Conservation (phyloP, 2,797 vertebrate species). For the Phataginus tetradactyla region DNA sequence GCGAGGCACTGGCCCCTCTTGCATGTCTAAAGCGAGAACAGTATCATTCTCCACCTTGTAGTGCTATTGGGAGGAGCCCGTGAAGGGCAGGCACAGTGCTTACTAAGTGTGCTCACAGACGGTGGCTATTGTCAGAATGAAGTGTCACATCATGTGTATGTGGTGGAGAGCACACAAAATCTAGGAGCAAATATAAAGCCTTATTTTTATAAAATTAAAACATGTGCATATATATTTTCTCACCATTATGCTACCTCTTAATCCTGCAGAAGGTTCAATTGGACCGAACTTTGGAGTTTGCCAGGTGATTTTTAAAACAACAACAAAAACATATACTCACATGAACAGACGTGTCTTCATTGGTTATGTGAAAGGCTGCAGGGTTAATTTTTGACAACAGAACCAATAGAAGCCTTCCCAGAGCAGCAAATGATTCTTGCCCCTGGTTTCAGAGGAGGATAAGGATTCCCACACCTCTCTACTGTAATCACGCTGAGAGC, state of each 20-base stretch:
- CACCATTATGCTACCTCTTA: background rate
- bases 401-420: background rate
- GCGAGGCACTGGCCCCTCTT: background rate
- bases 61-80: background rate
- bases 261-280: background rate
- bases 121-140: background rate
- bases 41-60: background rate
- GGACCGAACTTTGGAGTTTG: background rate
- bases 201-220: background rate
- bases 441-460: background rate
- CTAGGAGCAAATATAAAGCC: background rate
- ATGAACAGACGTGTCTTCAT: background rate
- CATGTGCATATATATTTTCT: background rate
- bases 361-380: background rate
- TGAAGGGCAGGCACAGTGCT: background rate
- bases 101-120: background rate
- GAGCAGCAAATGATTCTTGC: background rate
- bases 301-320: background rate
- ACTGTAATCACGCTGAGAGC: background rate
- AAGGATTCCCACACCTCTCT: background rate
- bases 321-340: background rate
- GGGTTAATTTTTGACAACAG: background rate
- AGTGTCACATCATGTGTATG: background rate
- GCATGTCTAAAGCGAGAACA: background rate
- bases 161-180: background rate